A percentile compares a stretch with the other conserved stretches of the same genome.
Evolutionary conservation across 2,888 invertebrate genomes (phyloP).

Genomic region (Capitulum mitella): DNA sequence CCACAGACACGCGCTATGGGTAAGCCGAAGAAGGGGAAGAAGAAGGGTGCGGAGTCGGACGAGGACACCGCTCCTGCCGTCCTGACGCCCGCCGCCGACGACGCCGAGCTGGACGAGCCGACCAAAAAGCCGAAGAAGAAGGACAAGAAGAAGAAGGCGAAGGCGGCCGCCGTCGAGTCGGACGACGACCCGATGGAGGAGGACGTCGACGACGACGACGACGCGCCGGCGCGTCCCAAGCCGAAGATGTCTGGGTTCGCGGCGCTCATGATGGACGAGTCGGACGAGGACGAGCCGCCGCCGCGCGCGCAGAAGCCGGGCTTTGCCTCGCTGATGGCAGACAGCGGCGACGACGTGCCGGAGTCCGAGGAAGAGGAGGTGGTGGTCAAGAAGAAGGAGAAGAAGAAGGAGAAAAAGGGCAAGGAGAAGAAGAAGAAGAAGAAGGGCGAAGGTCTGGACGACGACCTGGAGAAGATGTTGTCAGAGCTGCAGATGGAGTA

Average conservation of each 20-base stretch:
- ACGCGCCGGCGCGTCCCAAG: conserved; percentile 19
- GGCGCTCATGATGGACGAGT: conserved; percentile 37
- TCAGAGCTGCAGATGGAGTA: conserved; percentile 77
- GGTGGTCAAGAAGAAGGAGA: conserved; percentile 36
- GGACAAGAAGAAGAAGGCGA: conserved; percentile 27
- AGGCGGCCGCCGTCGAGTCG: conserved; percentile 23
- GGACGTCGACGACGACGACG: conserved; percentile 32
- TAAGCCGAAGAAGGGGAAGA: conserved; percentile 45
- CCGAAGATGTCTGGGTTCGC: conserved; percentile 5
- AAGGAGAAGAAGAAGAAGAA: conserved; percentile 49
- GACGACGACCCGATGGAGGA: background rate
- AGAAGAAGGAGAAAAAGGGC: conserved; percentile 34
- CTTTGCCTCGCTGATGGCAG: conserved; percentile 33
- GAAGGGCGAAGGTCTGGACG: conserved; percentile 63
- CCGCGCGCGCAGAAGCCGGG: conserved; percentile 39
- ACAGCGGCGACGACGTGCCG: background rate
- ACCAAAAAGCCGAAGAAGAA: conserved; percentile 29
- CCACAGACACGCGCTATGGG: background rate
- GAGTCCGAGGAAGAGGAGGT: conserved; percentile 24
- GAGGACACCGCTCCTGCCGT: conserved; percentile 28
- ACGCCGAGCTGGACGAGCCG: background rate
- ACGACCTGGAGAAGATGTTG: conserved; percentile 71
- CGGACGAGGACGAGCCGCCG: conserved; percentile 36
- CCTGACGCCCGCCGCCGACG: background rate
- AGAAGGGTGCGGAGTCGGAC: conserved; percentile 41